A percentile compares a stretch with the other conserved stretches of the same genome.
These are phyloP conservation scores for Drosophila nr. perissopoda DNA, from an alignment of 2,888 invertebrate species.

Conservation along the genomic window DNA sequence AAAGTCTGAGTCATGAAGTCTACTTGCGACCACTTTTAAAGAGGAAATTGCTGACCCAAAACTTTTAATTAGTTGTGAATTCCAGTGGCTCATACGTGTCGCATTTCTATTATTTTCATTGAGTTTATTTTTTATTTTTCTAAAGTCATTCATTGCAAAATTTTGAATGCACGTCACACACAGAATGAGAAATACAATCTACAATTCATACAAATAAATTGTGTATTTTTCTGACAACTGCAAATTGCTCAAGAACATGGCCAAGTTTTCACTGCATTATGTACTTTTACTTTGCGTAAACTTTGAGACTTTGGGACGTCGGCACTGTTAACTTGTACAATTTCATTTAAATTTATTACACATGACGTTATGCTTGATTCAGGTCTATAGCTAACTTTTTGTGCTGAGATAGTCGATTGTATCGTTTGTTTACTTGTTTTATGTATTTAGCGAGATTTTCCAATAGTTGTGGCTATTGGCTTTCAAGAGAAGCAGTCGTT, in stretches of 20 bases:
- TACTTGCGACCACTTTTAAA: constrained; percentile 2
- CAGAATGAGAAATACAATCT: background rate
- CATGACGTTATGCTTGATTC: constrained; percentile 9
- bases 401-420: background rate
- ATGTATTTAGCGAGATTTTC: constrained; percentile 6
- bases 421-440: constrained; percentile 26
- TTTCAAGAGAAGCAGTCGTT: constrained; percentile 3
- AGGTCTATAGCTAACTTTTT: background rate
- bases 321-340: constrained; percentile 1
- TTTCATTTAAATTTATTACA: constrained; percentile 16
- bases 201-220: constrained; percentile 36
- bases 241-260: constrained; percentile 16
- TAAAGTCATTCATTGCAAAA: constrained; percentile 4
- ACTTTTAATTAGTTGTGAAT: constrained; percentile 40
- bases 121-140: background rate
- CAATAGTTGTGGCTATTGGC: constrained; percentile 17
- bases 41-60: constrained; percentile 34
- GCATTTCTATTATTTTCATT: background rate
- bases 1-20: constrained; percentile 26
- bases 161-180: background rate
- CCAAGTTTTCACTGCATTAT: constrained; percentile 23
- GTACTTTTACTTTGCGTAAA: constrained; percentile 39
- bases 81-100: constrained; percentile 13
- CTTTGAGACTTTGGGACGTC: constrained; percentile 24
- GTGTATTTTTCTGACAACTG: constrained; percentile 18